Percentiles rank a stretch among this genome's conserved stretches.
phyloP scores from a whole-genome alignment of 2,888 invertebrate species.

The Thymelicus acteon region DNA sequence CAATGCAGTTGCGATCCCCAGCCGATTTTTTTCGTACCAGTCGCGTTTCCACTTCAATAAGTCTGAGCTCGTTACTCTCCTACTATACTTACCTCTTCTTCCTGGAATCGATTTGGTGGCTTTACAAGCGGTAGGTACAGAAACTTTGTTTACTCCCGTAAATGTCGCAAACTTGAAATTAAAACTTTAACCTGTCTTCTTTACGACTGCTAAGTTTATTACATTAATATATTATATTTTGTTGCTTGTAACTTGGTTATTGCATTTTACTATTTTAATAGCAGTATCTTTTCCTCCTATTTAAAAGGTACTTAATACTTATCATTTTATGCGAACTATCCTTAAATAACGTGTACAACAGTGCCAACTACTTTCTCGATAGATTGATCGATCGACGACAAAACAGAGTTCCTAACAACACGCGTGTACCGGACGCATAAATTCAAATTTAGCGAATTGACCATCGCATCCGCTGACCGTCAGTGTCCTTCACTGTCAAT shows the following conservation, averaged over 20 bases:
- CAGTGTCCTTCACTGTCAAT: conserved; percentile 46
- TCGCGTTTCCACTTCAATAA: conserved; percentile 21
- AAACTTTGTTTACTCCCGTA: conserved; percentile 12
- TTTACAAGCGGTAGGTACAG: neutral
- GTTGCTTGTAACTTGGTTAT: too few relatives aligned
- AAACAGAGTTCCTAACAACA: conserved; percentile 2
- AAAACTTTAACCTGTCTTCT: too few relatives aligned
- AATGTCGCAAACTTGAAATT: neutral
- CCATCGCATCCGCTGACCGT: conserved; percentile 58
- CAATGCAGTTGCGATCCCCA: conserved; percentile 17
- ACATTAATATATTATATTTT: too few relatives aligned
- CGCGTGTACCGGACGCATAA: conserved; percentile 69
- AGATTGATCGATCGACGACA: conserved; percentile 2
- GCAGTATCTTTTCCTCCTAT: too few relatives aligned
- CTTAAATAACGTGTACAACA: neutral
- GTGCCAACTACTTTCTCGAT: neutral
- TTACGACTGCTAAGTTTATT: too few relatives aligned
- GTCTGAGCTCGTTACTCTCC: conserved; percentile 20
- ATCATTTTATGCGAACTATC: too few relatives aligned
- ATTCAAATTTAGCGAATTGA: conserved; percentile 72
- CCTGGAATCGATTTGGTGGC: conserved; percentile 18
- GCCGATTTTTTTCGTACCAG: conserved; percentile 22
- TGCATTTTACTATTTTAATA: too few relatives aligned
- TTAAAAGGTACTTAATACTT: too few relatives aligned
- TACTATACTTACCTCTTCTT: neutral